Conservation (phyloP, 2,888 invertebrate species). For the Synanthedon vespiformis region DNA sequence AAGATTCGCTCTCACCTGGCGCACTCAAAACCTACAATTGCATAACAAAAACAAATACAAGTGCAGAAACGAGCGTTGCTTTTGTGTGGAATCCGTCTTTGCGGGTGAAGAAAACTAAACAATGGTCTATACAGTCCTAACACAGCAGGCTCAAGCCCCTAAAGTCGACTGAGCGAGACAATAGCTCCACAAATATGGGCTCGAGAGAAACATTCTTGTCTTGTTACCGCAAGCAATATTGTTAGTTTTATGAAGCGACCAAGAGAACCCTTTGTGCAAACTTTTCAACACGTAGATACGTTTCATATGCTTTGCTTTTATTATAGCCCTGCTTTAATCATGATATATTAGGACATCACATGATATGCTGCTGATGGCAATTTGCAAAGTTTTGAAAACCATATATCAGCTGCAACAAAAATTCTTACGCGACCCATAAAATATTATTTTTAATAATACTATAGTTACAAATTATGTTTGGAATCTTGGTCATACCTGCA, state of each 20-base stretch:
- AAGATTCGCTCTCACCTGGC: conserved; percentile 36
- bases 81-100: conserved; percentile 60
- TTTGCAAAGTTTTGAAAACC: too few relatives aligned
- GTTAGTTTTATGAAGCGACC: conserved; percentile 64
- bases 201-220: conserved; percentile 56
- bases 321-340: background rate
- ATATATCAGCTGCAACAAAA: too few relatives aligned
- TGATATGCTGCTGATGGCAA: too few relatives aligned
- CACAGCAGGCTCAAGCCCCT: conserved; percentile 49
- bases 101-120: conserved; percentile 66
- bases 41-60: conserved; percentile 65
- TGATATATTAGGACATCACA: too few relatives aligned
- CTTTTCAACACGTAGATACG: conserved; percentile 16
- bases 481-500: too few relatives aligned
- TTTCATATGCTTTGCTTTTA: background rate
- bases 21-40: conserved; percentile 61
- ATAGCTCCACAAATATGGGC: conserved; percentile 57
- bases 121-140: conserved; percentile 53
- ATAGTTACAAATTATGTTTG: too few relatives aligned
- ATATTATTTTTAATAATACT: too few relatives aligned
- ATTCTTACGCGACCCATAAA: too few relatives aligned
- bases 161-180: conserved; percentile 61
- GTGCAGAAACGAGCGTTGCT: conserved; percentile 53
- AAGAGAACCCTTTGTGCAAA: conserved; percentile 48
- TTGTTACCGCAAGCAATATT: conserved; percentile 65